These are phyloP conservation scores for Neotragus moschatus DNA, from an alignment of 2,113 vertebrate genomes.

Conservation along the genomic window DNA sequence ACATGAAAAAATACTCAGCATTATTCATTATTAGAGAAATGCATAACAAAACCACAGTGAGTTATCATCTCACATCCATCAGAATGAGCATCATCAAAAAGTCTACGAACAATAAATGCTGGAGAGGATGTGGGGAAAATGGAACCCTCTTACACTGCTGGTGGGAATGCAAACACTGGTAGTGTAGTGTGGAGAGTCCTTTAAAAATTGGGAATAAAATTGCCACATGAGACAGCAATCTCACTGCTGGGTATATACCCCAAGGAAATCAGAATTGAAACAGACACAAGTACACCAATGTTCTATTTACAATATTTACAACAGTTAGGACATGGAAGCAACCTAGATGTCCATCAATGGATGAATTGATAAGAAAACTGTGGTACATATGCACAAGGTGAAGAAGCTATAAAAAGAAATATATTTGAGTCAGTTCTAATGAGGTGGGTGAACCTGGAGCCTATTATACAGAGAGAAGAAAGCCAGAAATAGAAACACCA, in stretches of 20 bases:
- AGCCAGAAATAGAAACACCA: neutral
- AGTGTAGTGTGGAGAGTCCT: neutral
- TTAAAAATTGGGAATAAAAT: neutral
- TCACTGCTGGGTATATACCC: neutral
- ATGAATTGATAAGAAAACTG: neutral
- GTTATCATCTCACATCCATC: neutral
- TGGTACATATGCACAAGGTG: neutral
- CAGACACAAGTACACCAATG: neutral
- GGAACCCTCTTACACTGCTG: neutral
- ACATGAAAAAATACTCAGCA: neutral
- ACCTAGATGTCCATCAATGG: neutral
- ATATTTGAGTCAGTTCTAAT: neutral
- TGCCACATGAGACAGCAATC: neutral
- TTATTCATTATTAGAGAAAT: neutral
- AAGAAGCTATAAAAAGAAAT: neutral
- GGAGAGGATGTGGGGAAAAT: neutral
- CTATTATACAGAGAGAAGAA: neutral
- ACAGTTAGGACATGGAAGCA: neutral
- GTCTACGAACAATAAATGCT: neutral
- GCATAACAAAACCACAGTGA: neutral
- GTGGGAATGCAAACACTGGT: neutral
- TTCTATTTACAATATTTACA: neutral
- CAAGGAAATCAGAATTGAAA: neutral
- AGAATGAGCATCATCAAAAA: neutral
- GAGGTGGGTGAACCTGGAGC: neutral